Conservation (phyloP, 2,113 vertebrate genomes). For the Puma concolor region DNA sequence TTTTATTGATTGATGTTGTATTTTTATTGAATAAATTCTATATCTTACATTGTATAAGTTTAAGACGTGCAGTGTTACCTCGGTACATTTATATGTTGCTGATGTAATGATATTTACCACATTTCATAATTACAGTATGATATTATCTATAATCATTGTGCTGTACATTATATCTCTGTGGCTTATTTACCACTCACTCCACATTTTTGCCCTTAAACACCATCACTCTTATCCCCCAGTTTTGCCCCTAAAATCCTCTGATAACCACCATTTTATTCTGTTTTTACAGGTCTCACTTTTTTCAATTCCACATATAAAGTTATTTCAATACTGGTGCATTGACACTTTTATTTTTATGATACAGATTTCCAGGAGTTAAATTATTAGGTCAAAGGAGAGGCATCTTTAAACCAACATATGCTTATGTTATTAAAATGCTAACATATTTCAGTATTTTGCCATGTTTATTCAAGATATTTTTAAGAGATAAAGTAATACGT, state of each 20-base stretch:
- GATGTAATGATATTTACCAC: neutral
- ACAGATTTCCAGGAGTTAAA: neutral
- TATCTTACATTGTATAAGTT: neutral
- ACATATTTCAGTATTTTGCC: neutral
- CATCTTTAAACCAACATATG: neutral
- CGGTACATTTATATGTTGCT: neutral
- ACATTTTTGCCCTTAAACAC: neutral
- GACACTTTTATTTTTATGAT: neutral
- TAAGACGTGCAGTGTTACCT: neutral
- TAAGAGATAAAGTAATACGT: neutral
- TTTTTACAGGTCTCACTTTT: neutral
- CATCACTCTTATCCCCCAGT: neutral
- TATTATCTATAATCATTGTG: neutral
- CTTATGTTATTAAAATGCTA: neutral
- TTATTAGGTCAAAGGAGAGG: neutral
- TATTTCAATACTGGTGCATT: neutral
- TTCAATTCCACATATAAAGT: neutral
- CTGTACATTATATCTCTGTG: neutral
- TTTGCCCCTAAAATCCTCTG: neutral
- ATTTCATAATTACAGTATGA: neutral
- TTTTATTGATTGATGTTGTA: neutral
- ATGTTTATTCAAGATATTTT: neutral
- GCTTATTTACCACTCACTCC: neutral
- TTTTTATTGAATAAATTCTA: neutral
- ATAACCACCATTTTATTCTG: neutral